Percentiles rank a stretch among this genome's conserved stretches.
phyloP scores from a whole-genome alignment of 2,888 invertebrate genomes.

The Cyaniris semiargus region DNA sequence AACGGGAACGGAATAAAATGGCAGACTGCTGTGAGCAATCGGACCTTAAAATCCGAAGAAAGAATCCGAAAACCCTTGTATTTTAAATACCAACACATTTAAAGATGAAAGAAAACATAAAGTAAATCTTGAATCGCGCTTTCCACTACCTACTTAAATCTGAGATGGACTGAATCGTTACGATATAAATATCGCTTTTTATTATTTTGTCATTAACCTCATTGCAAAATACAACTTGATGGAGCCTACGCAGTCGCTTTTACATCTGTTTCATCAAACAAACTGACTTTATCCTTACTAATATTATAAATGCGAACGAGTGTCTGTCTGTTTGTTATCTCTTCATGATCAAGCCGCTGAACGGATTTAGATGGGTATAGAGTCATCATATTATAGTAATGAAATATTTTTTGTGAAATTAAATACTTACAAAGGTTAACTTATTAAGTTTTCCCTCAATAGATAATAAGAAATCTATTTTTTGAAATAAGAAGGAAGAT shows the following conservation, averaged over 20 bases:
- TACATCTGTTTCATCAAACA: neutral
- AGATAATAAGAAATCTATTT: neutral
- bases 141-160: neutral
- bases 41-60: too few relatives aligned
- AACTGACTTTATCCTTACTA: neutral
- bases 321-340: too few relatives aligned
- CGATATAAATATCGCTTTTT: neutral
- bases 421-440: neutral
- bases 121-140: neutral
- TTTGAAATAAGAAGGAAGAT: neutral
- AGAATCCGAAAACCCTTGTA: too few relatives aligned
- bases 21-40: too few relatives aligned
- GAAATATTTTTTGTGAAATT: too few relatives aligned
- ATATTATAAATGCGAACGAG: neutral
- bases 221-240: neutral
- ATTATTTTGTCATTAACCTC: conserved; percentile 21
- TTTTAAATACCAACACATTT: too few relatives aligned
- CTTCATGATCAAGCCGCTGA: too few relatives aligned
- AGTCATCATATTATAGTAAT: too few relatives aligned
- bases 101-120: neutral
- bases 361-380: too few relatives aligned
- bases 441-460: neutral
- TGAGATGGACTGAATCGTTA: neutral
- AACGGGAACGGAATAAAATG: too few relatives aligned
- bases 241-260: neutral